Base-by-base conservation (phyloP, 2,797 vertebrate species). In the Fistularia tabacaria region DNA sequence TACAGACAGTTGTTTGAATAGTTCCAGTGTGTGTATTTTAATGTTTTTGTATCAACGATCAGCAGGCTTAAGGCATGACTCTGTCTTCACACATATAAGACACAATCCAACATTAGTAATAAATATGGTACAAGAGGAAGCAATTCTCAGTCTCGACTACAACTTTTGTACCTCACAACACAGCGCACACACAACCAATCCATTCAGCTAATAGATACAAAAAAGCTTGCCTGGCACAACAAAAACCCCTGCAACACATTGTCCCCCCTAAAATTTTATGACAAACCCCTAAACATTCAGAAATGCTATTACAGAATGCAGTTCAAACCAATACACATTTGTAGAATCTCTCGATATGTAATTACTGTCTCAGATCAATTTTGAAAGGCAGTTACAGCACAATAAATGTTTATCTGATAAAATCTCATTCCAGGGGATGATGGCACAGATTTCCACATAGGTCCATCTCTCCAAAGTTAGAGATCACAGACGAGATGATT, bases 1-100 rank as follows among this genome's bases (percentile, higher is more conserved):
- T 47, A 49, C 25, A 7, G 8, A 9, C 2, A 66, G 14, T 0
- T 11, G 53, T 73, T 76, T 84, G 13, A 77, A 73, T 79, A 75
- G 64, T 79, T 92, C 88, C 90, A 92, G 90, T 92, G 91, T 91
- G 75, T 87, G 66, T 79, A 70, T 83, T 83, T 83, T 72, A 84
- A 86, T 79, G 69, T 36, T 79, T 80, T 57, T 73, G 73, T 74
- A 69, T 73, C 67, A 86, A 79, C 50, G 59, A 71, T 88, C 90
- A 90, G 90, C 86, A 91, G 89, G 83, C 79, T 77, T 88, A 90
- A 88, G 87, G 87, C 85, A 88, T 85, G 77, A 50, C 71, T 81
- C 66, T 65, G 56, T 83, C 55, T 54, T 77, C 67, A 68, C 65
- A 69, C 62, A 55, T 68, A 57, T 59, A 67, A 83, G 62, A 71